Conservation (phyloP, 1,140 invertebrate species). For the Procambarus clarkii region DNA sequence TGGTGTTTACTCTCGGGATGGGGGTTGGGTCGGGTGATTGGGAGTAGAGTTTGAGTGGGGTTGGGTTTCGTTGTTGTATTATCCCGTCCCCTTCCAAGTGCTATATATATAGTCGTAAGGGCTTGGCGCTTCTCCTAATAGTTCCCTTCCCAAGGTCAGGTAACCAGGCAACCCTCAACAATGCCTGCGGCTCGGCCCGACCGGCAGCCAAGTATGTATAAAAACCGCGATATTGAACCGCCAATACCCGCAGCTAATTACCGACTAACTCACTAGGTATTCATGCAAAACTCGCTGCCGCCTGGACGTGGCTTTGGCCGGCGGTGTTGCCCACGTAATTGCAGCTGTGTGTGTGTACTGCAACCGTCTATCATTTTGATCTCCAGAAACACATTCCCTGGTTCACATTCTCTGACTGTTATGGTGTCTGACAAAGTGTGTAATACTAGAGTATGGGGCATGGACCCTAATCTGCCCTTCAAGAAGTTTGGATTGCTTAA, state of each 20-base stretch:
- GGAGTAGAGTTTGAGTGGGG: too few species aligned
- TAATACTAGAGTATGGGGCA: background rate
- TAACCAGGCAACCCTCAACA: too few species aligned
- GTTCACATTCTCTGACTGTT: background rate
- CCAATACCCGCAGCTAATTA: background rate
- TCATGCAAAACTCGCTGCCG: background rate
- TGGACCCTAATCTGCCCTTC: background rate
- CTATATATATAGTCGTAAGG: too few species aligned
- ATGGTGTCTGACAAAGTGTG: background rate
- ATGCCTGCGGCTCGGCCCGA: background rate
- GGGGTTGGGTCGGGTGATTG: too few species aligned
- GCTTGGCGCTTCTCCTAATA: too few species aligned
- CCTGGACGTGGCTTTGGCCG: background rate
- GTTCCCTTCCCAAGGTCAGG: too few species aligned
- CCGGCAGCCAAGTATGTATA: background rate
- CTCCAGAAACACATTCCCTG: background rate
- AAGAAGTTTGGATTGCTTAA: background rate
- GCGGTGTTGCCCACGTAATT: background rate
- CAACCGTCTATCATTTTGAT: background rate
- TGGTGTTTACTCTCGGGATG: too few species aligned
- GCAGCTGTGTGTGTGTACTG: background rate
- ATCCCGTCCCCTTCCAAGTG: too few species aligned
- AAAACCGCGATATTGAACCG: background rate
- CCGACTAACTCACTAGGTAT: background rate
- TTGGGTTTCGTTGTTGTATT: too few species aligned